Conservation (phyloP, 30 jellyfish, hydroid and myxozoan genomes). For the Aurelia sp. region DNA sequence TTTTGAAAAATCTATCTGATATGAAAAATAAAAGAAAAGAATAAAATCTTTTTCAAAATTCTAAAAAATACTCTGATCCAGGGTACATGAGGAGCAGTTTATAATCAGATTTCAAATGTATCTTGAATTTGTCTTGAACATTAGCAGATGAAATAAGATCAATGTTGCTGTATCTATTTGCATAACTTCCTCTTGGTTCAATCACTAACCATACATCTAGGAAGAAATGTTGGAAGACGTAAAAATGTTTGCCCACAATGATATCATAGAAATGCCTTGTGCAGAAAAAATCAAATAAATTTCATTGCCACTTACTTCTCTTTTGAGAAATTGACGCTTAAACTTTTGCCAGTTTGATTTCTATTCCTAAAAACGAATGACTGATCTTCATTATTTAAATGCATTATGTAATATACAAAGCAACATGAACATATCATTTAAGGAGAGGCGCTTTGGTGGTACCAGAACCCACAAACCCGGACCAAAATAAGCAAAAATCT, state of each 20-base stretch:
- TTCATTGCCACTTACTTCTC: conserved; percentile 12
- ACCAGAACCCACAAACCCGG: not conserved
- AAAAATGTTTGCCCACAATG: not conserved
- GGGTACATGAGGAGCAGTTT: too few species aligned
- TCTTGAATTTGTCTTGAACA: too few species aligned
- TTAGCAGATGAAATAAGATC: too few species aligned
- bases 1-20: too few species aligned
- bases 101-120: too few species aligned
- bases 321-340: not conserved
- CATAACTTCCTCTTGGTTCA: too few species aligned
- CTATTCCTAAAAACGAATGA: conserved; percentile 40
- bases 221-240: not conserved
- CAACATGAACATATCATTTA: not conserved
- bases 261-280: not conserved
- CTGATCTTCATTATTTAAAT: not conserved
- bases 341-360: conserved; percentile 8
- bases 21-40: too few species aligned
- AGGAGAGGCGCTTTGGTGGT: not conserved
- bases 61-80: too few species aligned
- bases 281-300: not conserved
- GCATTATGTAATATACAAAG: not conserved
- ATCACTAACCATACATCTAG: too few species aligned
- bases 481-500: too few species aligned
- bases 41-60: too few species aligned
- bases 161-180: too few species aligned